Evolutionary conservation across 2,113 vertebrate genomes (phyloP).

Genomic region (Ophiodon elongatus): DNA sequence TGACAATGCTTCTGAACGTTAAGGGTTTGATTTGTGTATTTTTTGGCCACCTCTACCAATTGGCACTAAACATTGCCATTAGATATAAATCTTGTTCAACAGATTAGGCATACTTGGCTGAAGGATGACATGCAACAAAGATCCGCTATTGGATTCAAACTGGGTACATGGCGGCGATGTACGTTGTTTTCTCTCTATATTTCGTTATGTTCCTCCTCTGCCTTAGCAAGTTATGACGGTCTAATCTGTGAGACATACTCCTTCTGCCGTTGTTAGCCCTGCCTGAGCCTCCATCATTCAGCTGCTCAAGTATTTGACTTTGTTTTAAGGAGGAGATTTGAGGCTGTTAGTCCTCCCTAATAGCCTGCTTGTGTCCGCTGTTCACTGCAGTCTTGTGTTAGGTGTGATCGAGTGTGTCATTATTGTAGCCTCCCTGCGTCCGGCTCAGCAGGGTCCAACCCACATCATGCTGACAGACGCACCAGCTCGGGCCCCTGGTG

Average conservation of each 20-base stretch:
- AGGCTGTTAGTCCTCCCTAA: constrained; percentile 24
- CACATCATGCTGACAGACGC: constrained; percentile 33
- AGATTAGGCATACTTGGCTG: too few species aligned
- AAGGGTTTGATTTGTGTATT: too few species aligned
- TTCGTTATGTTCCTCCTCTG: background rate
- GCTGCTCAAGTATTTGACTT: constrained; percentile 25
- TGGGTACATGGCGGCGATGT: too few species aligned
- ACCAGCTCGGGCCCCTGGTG: constrained; percentile 40
- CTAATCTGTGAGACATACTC: background rate
- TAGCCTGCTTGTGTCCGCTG: constrained; percentile 25
- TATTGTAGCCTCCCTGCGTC: constrained; percentile 41
- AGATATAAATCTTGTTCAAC: background rate
- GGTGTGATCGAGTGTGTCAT: constrained; percentile 74
- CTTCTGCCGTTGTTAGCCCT: background rate
- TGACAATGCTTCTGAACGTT: too few species aligned
- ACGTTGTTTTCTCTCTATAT: background rate
- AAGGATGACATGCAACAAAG: background rate
- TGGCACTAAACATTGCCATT: background rate
- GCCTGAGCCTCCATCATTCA: background rate
- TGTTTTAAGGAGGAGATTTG: constrained; percentile 30
- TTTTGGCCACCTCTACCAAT: background rate
- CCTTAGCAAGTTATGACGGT: background rate
- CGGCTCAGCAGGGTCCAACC: constrained; percentile 41
- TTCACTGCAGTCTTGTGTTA: constrained; percentile 38
- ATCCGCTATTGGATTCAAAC: background rate